Percentiles rank a stretch among this genome's conserved stretches.
phyloP scores from a whole-genome alignment of 2,113 vertebrate species.

The Syrmaticus mikado region DNA sequence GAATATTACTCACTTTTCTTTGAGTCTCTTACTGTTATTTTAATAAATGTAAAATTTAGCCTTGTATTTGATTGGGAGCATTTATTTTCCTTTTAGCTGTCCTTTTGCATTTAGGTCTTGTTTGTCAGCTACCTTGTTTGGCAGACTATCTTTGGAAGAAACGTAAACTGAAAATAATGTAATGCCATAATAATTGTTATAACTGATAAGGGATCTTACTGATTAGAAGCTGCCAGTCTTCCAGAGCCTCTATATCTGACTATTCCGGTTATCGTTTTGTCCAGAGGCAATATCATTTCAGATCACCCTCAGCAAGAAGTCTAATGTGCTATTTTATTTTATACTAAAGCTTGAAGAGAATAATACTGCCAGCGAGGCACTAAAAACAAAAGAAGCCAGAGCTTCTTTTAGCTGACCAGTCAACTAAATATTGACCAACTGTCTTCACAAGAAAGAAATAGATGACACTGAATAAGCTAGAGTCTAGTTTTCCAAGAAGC shows the following conservation, averaged over 20 bases:
- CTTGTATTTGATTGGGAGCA: constrained; percentile 3
- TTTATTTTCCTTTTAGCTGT: background rate
- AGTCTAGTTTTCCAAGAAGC: constrained; percentile 85
- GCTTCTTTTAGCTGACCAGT: constrained; percentile 78
- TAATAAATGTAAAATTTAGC: constrained; percentile 19
- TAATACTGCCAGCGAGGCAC: constrained; percentile 65
- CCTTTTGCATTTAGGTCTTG: background rate
- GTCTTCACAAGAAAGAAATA: constrained; percentile 83
- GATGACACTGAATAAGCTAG: constrained; percentile 80
- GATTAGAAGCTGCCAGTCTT: background rate
- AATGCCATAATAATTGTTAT: background rate
- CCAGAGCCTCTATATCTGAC: background rate
- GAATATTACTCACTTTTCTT: background rate
- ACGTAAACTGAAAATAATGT: background rate
- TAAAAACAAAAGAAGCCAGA: constrained; percentile 70
- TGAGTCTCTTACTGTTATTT: background rate
- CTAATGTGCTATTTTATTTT: constrained; percentile 38
- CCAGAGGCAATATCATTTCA: background rate
- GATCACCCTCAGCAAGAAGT: background rate
- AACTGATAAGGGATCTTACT: background rate
- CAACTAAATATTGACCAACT: constrained; percentile 84
- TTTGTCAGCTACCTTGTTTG: background rate
- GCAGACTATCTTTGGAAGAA: background rate
- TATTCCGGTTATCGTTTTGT: background rate
- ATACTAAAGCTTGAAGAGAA: constrained; percentile 39